A percentile compares a stretch with the other conserved stretches of the same genome.
Conservation (phyloP, 2,888 invertebrate genomes). For the Hirtodrosophila confusa region DNA sequence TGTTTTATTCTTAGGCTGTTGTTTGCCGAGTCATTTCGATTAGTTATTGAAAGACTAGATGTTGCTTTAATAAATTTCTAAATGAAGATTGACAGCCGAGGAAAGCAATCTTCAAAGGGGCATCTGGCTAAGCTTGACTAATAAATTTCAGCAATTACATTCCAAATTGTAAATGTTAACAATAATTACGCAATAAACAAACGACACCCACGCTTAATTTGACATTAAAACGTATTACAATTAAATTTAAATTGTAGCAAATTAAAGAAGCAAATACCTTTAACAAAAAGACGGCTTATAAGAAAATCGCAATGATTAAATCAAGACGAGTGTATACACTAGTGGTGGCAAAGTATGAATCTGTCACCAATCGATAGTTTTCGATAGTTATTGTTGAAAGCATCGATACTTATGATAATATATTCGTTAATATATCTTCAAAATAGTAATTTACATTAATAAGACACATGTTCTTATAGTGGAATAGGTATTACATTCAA, state of each 20-base stretch:
- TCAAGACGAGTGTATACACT: conserved; percentile 16
- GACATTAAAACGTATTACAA: conserved; percentile 21
- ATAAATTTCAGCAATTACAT: conserved; percentile 13
- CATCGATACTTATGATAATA: too few species aligned
- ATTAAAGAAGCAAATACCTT: conserved; percentile 24
- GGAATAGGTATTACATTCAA: too few species aligned
- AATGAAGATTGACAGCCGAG: conserved; percentile 26
- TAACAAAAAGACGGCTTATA: conserved; percentile 31
- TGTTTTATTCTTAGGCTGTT: conserved; percentile 53
- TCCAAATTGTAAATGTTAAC: conserved; percentile 7
- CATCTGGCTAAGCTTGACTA: neutral
- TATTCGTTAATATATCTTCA: too few species aligned
- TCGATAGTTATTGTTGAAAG: too few species aligned
- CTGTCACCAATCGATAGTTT: too few species aligned
- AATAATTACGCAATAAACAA: conserved; percentile 19
- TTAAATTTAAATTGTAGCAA: conserved; percentile 17
- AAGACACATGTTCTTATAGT: too few species aligned
- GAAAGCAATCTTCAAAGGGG: neutral
- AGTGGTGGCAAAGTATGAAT: too few species aligned
- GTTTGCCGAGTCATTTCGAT: conserved; percentile 29
- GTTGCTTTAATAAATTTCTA: conserved; percentile 17
- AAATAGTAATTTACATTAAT: too few species aligned
- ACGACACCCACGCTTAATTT: conserved; percentile 14
- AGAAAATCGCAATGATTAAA: conserved; percentile 51
- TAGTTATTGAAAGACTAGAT: conserved; percentile 39